Evolutionary conservation across 1,140 invertebrate genomes (phyloP).

Genomic region (Diploscapter pachys): DNA sequence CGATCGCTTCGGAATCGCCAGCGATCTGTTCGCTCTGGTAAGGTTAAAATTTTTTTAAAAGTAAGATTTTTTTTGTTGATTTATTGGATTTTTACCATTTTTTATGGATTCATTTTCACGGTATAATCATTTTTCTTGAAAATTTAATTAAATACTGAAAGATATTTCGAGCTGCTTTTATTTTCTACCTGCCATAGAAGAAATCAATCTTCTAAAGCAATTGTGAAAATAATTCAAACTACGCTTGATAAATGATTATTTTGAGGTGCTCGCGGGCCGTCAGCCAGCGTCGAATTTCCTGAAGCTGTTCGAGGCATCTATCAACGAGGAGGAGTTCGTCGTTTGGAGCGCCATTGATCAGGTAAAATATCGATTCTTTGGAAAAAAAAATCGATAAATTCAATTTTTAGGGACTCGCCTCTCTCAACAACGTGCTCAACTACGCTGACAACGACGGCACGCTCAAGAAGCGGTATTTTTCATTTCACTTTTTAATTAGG

Average conservation of each 20-base stretch:
- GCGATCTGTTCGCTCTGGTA: conserved; percentile 84
- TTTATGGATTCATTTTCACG: no score
- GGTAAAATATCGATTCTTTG: not conserved
- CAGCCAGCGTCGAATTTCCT: conserved; percentile 49
- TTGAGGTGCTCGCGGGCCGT: conserved; percentile 33
- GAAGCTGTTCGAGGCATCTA: conserved; percentile 42
- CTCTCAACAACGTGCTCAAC: conserved; percentile 11
- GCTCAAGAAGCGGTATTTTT: conserved; percentile 2
- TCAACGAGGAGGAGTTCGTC: conserved; percentile 50
- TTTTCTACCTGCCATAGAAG: no score
- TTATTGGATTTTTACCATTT: not conserved
- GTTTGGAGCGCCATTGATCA: conserved; percentile 49
- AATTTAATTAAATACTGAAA: no score
- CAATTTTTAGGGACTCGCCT: conserved; percentile 4
- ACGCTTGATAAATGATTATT: not conserved
- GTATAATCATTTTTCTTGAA: no score
- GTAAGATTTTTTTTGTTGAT: not conserved
- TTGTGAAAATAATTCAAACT: no score
- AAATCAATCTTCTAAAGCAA: no score
- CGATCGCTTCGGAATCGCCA: conserved; percentile 82
- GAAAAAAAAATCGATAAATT: not conserved
- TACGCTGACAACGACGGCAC: not conserved
- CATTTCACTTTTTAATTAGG: not conserved
- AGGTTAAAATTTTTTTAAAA: not conserved
- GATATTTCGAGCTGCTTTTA: no score